A percentile compares a stretch with the other conserved stretches of the same genome.
phyloP scores from a whole-genome alignment of 64 coral and sea anemone genomes.

The Anthopleura sola region DNA sequence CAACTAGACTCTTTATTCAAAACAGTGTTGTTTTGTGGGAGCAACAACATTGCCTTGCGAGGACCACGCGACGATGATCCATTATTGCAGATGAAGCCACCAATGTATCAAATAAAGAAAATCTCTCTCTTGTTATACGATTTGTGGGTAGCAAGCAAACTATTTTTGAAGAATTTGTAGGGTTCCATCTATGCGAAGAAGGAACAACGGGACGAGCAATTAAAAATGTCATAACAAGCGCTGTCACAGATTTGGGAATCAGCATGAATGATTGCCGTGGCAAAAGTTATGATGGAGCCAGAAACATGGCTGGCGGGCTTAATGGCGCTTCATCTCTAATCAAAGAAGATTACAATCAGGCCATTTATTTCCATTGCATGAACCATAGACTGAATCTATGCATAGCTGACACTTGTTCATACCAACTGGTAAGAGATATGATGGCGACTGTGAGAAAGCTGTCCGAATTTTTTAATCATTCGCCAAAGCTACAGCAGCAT shows the following conservation, averaged over 20 bases:
- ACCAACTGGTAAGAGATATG: conserved; percentile 49
- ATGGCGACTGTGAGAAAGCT: conserved; percentile 53
- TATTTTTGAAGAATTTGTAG: conserved; percentile 25
- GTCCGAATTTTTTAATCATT: conserved; percentile 52
- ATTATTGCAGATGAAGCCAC: conserved; percentile 37
- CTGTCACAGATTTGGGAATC: neutral
- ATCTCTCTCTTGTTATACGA: conserved; percentile 21
- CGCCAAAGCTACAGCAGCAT: conserved; percentile 46
- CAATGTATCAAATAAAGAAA: conserved; percentile 50
- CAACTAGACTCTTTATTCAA: conserved; percentile 32
- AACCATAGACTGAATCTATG: conserved; percentile 58
- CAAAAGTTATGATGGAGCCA: conserved; percentile 3
- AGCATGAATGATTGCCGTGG: conserved; percentile 6
- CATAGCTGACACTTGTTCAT: conserved; percentile 33
- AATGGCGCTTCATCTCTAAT: conserved; percentile 17
- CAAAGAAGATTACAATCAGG: conserved; percentile 23
- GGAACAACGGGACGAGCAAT: conserved; percentile 13
- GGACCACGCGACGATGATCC: conserved; percentile 37
- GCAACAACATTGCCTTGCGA: conserved; percentile 13
- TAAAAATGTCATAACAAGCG: neutral
- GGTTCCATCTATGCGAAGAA: conserved; percentile 16
- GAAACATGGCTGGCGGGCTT: neutral
- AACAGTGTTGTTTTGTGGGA: conserved; percentile 26
- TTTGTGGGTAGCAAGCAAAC: conserved; percentile 14
- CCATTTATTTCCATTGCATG: conserved; percentile 48